Evolutionary conservation across 2,113 vertebrate genomes (phyloP).

Genomic region (Leucosticte australis): DNA sequence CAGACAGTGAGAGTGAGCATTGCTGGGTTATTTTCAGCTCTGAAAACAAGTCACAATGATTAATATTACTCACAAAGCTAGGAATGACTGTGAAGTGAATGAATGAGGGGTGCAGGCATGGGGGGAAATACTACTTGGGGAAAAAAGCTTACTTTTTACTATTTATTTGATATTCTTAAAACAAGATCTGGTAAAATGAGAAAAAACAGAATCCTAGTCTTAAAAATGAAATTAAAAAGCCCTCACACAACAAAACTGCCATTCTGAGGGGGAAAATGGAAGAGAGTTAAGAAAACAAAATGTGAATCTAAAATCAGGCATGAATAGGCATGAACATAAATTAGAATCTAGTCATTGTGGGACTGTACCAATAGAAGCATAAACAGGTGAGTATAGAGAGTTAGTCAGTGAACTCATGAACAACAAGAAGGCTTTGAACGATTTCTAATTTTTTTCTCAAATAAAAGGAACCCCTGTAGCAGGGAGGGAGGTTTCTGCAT

Average conservation of each 20-base stretch:
- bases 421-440: background rate
- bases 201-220: background rate
- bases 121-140: background rate
- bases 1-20: background rate
- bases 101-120: background rate
- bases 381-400: background rate
- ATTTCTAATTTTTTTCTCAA: background rate
- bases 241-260: background rate
- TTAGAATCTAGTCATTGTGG: background rate
- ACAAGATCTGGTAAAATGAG: background rate
- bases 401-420: background rate
- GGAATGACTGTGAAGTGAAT: background rate
- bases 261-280: background rate
- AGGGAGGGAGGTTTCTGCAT: background rate
- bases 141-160: background rate
- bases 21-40: background rate
- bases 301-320: background rate
- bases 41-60: background rate
- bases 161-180: background rate
- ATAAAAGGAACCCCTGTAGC: background rate
- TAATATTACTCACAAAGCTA: background rate
- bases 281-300: background rate
- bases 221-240: background rate
- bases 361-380: background rate
- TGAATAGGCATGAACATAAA: background rate